phyloP scores from a whole-genome alignment of 2,888 invertebrate genomes.

The Melinopterus prodromus region DNA sequence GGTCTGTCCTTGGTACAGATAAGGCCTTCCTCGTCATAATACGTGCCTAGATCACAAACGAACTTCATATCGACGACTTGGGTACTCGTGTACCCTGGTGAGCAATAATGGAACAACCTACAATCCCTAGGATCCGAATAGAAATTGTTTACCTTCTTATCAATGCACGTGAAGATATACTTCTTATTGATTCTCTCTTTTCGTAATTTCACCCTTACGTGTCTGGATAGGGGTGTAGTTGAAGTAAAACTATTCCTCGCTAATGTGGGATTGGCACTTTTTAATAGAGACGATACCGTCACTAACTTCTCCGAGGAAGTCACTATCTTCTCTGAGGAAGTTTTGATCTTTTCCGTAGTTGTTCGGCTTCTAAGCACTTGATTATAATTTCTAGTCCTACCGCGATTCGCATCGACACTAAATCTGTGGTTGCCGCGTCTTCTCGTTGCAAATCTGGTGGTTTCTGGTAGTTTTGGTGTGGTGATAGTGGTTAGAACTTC shows the following conservation, averaged over 20 bases:
- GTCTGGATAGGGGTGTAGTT: constrained; percentile 55
- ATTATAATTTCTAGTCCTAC: background rate
- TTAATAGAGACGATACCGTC: constrained; percentile 54
- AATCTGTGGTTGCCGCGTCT: constrained; percentile 25
- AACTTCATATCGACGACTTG: constrained; percentile 69
- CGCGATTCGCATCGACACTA: background rate
- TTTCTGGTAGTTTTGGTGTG: constrained; percentile 42
- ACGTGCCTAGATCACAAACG: constrained; percentile 67
- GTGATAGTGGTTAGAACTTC: constrained; percentile 34
- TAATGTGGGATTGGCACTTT: constrained; percentile 57
- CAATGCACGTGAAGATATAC: constrained; percentile 64
- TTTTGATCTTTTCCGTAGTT: constrained; percentile 10
- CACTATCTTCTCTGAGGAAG: constrained; percentile 35
- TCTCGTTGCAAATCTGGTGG: constrained; percentile 34
- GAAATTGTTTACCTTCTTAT: constrained; percentile 64
- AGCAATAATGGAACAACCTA: constrained; percentile 69
- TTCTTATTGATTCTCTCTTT: constrained; percentile 41
- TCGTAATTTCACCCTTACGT: constrained; percentile 55
- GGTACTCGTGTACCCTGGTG: constrained; percentile 65
- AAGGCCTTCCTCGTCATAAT: constrained; percentile 64
- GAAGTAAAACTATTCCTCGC: constrained; percentile 49
- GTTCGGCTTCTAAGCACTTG: background rate
- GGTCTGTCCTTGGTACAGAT: constrained; percentile 62
- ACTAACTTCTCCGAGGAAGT: constrained; percentile 35
- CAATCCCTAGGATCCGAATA: constrained; percentile 68